phyloP scores from a whole-genome alignment of 1,140 invertebrate species.

The Halotydeus destructor region DNA sequence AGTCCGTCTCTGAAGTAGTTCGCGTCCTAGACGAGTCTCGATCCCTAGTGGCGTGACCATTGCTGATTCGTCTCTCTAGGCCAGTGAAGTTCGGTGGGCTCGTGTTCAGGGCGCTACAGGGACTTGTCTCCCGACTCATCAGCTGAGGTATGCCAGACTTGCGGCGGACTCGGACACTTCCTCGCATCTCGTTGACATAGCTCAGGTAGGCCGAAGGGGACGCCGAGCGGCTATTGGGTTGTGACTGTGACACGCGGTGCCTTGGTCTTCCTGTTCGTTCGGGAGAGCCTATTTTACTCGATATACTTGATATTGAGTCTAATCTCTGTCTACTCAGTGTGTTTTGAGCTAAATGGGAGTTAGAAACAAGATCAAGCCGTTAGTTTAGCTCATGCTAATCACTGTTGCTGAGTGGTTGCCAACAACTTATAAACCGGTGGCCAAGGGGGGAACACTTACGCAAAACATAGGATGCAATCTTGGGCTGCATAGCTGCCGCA shows the following conservation, averaged over 20 bases:
- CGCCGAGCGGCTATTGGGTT: slow-evolving; percentile 51
- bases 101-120: slow-evolving; percentile 11
- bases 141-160: slow-evolving; percentile 42
- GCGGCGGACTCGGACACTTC: slow-evolving; percentile 16
- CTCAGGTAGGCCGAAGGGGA: slow-evolving; percentile 59
- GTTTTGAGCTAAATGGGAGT: background rate
- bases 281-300: background rate
- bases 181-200: slow-evolving; percentile 25
- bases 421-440: background rate
- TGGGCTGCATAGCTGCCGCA: slow-evolving; percentile 10
- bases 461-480: slow-evolving; percentile 35
- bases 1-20: background rate
- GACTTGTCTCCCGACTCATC: slow-evolving; percentile 27
- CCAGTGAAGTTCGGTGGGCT: background rate
- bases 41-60: no score
- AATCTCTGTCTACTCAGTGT: background rate
- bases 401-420: slow-evolving; percentile 40
- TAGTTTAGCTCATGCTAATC: slow-evolving; percentile 51
- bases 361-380: background rate
- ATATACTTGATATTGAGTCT: background rate
- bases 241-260: slow-evolving; percentile 12
- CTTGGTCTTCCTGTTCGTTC: background rate
- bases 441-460: background rate
- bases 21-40: no score
- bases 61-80: slow-evolving; percentile 7